Base-by-base conservation (phyloP, 1,140 invertebrate genomes). In the Helicoverpa armigera region DNA sequence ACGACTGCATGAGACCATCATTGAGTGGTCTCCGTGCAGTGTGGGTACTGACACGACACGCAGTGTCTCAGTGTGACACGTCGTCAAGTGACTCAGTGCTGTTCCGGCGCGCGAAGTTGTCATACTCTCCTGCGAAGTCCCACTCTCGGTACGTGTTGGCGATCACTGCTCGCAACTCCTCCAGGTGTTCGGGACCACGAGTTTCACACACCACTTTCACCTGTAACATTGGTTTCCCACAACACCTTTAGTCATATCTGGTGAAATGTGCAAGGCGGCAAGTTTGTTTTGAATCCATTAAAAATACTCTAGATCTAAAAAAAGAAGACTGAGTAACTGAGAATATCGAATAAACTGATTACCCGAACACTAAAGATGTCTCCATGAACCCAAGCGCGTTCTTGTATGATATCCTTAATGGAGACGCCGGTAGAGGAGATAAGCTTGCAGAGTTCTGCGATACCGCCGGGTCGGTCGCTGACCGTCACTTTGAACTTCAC, bases 391-490 rank as follows among this genome's bases (percentile, higher is more conserved):
- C 98, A 99, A 5, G 98, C 98, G 79, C 98, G 95, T 92, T 99
- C 98, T 92, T 99, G 98, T 92, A 98, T 97, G 76, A 99, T 98
- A 87, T 99, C 98, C 92, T 99, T 99, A 72, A 99, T 98, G 54
- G 98, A 98, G 5, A 98, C 98, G 2, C 98, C 98, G 31, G 97
- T 95, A 4, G 96, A 96, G 0, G 96, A 96, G 5, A 99, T 95
- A 14, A 98, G 89, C 85, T 96, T 96, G 85, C 98, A 98, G 0
- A 99, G 95, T 89, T 99, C 98, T 5, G 98, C 97, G 65, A 99
- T 98, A 14, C 98, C 98, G 23, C 97, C 97, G 0, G 97, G 98
- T 81, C 97, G 94, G 94, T 99, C 98, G 86, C 96, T 97, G 1
- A 99, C 97, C 0, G 97, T 98, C 7, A 98, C 98, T 85, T 96